Base-by-base conservation (phyloP, 2,888 invertebrate genomes). In the Brassicogethes aeneus region DNA sequence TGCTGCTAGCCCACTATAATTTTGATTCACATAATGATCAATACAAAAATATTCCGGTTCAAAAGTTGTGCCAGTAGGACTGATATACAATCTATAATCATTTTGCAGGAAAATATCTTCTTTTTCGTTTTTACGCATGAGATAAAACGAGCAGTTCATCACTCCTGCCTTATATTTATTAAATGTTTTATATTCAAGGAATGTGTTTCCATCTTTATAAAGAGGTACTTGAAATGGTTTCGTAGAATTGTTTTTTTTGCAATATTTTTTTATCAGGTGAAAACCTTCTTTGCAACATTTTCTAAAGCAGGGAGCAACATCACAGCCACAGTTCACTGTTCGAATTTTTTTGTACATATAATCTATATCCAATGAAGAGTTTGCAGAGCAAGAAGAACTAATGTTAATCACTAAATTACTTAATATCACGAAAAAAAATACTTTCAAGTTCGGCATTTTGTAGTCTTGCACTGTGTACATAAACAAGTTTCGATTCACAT, bases 101-200 rank as follows among this genome's bases (percentile, higher is more conserved):
- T n/a, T n/a, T n/a, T n/a, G n/a, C n/a, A n/a, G n/a, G n/a, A n/a
- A n/a, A n/a, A n/a, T n/a, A n/a, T 23, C 23, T 10, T 10, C 23
- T 7, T 23, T 23, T 23, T 5, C 23, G 23, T 23, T 23, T 23
- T 23, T 23, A 10, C n/a, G n/a, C n/a, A 23, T 7, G 23, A 34
- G 42, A 34, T 40, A 45, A 39, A 44, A 47, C 33, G 41, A 39
- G 30, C 49, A 49, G 16, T 43, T 33, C 23, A 45, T 44, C 2
- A 47, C 43, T 13, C 49, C 49, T 16, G 43, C 37, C 17, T 44
- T 41, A 38, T 23, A 23, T 23, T 23, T 23, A 10, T 23, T 23
- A 7, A 23, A 5, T 5, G 23, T 23, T 5, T 7, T 10, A 23
- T 23, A n/a, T n/a, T n/a, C n/a, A n/a, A n/a, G n/a, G n/a, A n/a